Evolutionary conservation across 2,888 invertebrate genomes (phyloP), one percentile per base, ranked within the genome.

Genomic region (Sarcophaga variegata): DNA sequence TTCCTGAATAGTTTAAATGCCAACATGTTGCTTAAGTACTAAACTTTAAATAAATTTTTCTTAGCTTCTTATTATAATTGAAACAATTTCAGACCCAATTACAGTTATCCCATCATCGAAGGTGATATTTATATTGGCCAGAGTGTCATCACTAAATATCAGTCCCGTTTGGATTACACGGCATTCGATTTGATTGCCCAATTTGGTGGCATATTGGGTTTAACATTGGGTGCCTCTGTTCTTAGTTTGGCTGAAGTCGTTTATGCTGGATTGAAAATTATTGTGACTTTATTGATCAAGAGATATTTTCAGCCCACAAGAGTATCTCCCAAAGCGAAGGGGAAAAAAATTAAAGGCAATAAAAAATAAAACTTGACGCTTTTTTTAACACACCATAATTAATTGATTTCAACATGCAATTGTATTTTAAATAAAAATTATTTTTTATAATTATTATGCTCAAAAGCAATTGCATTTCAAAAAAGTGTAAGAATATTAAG

Each of bases 141-240:
- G 60, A 90, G 91, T 3, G 91, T 92, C 14, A 90, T 94, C 80
- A 92, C 92, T 63, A 93, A 93, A 70, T 94, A 94, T 81, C 89
- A 92, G 62, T 93, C 93, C 0, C 93, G 92, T 45, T 88, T 93
- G 3, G 91, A 92, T 60, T 92, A 92, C 79, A 92, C 93, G 3
- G 89, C 90, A 75, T 88, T 93, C 59, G 93, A 94, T 89, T 89
- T 93, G 69, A 81, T 93, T 22, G 93, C 94, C 2, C 91, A 93
- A 45, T 94, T 94, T 89, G 94, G 94, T 8, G 94, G 94, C 20
- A 92, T 94, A 76, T 90, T 94, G 12, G 93, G 94, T 17, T 90
- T 94, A 6, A 94, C 92, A 83, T 83, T 94, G 27, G 94, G 94
- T 0, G 93, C 93, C 12, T 94, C 94, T 5, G 88, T 93, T 4